Conservation (phyloP, 2,797 vertebrate genomes). For the Gallirallus australis region DNA sequence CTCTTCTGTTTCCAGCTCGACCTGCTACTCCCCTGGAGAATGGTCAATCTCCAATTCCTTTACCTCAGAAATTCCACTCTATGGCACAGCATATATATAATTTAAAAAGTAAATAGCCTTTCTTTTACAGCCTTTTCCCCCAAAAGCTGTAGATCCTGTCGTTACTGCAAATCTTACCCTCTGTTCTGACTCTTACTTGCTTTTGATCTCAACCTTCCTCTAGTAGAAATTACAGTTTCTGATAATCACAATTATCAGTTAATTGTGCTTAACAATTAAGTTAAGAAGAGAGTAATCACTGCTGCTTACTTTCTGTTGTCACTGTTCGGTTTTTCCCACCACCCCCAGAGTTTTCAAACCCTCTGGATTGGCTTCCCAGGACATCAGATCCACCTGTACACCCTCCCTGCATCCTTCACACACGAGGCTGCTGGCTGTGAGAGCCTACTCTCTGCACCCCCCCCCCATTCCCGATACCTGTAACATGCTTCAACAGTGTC, state of each 20-base stretch:
- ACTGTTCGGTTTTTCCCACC: accelerated
- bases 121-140: neutral
- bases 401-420: neutral
- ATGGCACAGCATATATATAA: neutral
- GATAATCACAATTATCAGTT: neutral
- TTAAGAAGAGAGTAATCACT: too few relatives aligned
- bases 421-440: neutral
- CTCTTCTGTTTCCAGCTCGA: neutral
- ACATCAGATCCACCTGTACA: neutral
- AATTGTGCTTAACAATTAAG: neutral
- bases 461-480: neutral
- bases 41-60: neutral
- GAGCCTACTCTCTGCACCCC: neutral
- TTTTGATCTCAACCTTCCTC: neutral
- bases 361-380: neutral
- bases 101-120: neutral
- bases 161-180: neutral
- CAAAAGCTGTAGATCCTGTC: neutral
- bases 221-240: neutral
- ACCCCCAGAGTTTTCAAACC: neutral
- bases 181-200: neutral
- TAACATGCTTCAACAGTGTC: neutral
- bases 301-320: neutral
- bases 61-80: neutral
- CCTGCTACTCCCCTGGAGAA: neutral